Evolutionary conservation across 2,797 vertebrate genomes (phyloP).

Genomic region (Vespertilio murinus): DNA sequence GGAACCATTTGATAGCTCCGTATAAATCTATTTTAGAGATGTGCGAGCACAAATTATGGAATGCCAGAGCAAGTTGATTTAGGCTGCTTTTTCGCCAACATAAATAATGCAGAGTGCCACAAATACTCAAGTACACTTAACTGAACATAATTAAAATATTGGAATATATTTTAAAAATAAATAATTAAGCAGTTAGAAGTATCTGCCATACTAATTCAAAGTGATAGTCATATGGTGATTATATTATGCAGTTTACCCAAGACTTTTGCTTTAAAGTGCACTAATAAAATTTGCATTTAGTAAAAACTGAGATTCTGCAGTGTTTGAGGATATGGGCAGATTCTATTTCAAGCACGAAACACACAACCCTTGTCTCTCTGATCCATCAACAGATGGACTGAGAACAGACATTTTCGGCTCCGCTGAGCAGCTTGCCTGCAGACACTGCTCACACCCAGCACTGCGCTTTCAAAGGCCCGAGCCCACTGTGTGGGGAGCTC

Average conservation of each 20-base stretch:
- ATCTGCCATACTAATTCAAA: constrained; percentile 80
- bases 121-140: constrained; percentile 81
- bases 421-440: constrained; percentile 36
- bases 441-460: background rate
- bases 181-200: constrained; percentile 81
- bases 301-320: constrained; percentile 74
- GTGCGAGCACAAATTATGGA: constrained; percentile 75
- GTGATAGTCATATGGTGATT: constrained; percentile 77
- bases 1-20: constrained; percentile 76
- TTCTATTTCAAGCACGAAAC: constrained; percentile 68
- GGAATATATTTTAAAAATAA: constrained; percentile 83
- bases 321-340: constrained; percentile 64
- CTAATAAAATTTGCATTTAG: constrained; percentile 81
- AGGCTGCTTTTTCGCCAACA: constrained; percentile 77
- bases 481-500: background rate
- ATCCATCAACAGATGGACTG: constrained; percentile 66
- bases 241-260: constrained; percentile 71
- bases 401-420: constrained; percentile 63
- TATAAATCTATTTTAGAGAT: constrained; percentile 80
- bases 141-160: constrained; percentile 82
- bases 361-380: constrained; percentile 58
- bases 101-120: constrained; percentile 80
- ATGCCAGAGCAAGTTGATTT: constrained; percentile 78
- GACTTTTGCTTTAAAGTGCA: constrained; percentile 72
- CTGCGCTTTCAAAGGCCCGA: background rate